A percentile compares a stretch with the other conserved stretches of the same genome.
phyloP scores from a whole-genome alignment of 2,113 vertebrate genomes.

The Rhinichthys klamathensis region DNA sequence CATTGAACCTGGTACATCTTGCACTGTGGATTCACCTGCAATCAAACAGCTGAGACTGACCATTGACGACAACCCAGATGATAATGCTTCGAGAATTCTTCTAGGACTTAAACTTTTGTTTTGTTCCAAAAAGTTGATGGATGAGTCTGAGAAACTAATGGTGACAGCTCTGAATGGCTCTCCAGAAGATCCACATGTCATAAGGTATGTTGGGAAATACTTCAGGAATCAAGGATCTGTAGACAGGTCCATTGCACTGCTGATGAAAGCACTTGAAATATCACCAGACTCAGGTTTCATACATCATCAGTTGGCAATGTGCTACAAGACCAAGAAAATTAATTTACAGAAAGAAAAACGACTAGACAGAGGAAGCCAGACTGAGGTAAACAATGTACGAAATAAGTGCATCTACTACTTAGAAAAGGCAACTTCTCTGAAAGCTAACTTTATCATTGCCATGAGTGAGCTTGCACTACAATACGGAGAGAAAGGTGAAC shows the following conservation, averaged over 20 bases:
- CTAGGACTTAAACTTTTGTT: conserved; percentile 73
- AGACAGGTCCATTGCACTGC: conserved; percentile 64
- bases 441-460: conserved; percentile 42
- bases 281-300: conserved; percentile 68
- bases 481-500: conserved; percentile 36
- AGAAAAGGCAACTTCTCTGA: conserved; percentile 44
- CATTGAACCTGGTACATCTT: background rate
- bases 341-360: background rate
- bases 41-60: conserved; percentile 67
- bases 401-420: conserved; percentile 46
- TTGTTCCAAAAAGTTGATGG: background rate
- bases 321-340: conserved; percentile 66
- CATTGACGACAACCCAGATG: conserved; percentile 64
- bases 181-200: conserved; percentile 69
- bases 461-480: conserved; percentile 48
- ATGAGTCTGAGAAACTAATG: conserved; percentile 72
- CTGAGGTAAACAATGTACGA: background rate
- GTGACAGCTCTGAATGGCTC: conserved; percentile 69
- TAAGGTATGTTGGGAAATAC: conserved; percentile 77
- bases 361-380: background rate
- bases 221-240: conserved; percentile 66
- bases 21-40: conserved; percentile 17
- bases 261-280: conserved; percentile 66
- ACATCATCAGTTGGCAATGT: conserved; percentile 78
- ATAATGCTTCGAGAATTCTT: conserved; percentile 67